Evolutionary conservation across 1,140 invertebrate genomes (phyloP), one percentile per base, ranked within the genome.

Genomic region (Gonatopus flavifemur): DNA sequence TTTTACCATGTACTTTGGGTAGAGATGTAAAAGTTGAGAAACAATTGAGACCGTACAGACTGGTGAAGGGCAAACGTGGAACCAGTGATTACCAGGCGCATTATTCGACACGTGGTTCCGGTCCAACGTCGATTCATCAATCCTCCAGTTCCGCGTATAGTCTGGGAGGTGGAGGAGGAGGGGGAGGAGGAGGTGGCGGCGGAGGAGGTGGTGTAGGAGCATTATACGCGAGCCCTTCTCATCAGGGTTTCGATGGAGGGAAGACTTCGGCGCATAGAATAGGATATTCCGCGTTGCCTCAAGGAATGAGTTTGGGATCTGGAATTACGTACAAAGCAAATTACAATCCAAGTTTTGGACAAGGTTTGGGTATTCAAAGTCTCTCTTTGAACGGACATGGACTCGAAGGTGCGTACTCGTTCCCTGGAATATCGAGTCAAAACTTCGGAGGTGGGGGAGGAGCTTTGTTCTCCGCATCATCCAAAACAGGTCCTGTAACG

Each of bases 401-500:
- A 0, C 42, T 44, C 10, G 50, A 58, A 7, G 35, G 43, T 6
- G 56, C 55, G 2, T 64, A 64, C 8, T 58, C 55, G 0, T 19
- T 54, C 12, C 47, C 59, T 1, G 49, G 18, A 6, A 19, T 57
- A 7, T 28, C 57, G 2, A 43, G 18, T 5, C 6, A 47, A 7
- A 10, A 7, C n/a, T 13, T 44, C 0, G 20, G 53, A 28, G 36
- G 24, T 2, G 36, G 40, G 0, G 55, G 55, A 49, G 33, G 55
- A 41, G n/a, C 21, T 69, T 2, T 59, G 70, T 35, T 8, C 41
- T 1, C 47, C 59, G 0, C 1, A 10, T 43, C 59, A 41, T 55
- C 62, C 19, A 78, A 77, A 46, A 74, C 55, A 0, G 75, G 74
- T 19, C 76, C 75, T 3, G 69, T 78, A 1, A 77, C 73, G 0